phyloP scores from a whole-genome alignment of 1,140 invertebrate species.

The Scaptomyza pallida region DNA sequence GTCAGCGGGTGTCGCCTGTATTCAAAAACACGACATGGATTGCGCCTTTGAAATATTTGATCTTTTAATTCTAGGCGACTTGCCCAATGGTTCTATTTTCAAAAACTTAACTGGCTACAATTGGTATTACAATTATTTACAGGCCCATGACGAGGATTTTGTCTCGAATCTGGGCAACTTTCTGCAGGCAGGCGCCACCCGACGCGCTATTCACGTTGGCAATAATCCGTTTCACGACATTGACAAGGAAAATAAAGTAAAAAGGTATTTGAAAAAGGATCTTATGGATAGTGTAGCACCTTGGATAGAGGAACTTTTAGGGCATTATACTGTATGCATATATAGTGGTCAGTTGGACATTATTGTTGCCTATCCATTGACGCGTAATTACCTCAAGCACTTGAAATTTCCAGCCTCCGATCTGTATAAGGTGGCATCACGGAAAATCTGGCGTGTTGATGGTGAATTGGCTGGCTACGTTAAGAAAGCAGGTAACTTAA shows the following conservation, averaged over 20 bases:
- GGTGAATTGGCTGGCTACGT: slow-evolving; percentile 91
- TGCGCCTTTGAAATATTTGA: slow-evolving; percentile 89
- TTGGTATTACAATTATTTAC: slow-evolving; percentile 91
- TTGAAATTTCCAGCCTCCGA: slow-evolving; percentile 88
- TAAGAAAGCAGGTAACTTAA: slow-evolving; percentile 88
- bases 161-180: slow-evolving; percentile 84
- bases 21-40: slow-evolving; percentile 86
- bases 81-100: slow-evolving; percentile 87
- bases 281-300: slow-evolving; percentile 92
- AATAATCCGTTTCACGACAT: slow-evolving; percentile 87
- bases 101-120: slow-evolving; percentile 90
- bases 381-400: slow-evolving; percentile 88
- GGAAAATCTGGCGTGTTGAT: slow-evolving; percentile 88
- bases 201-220: slow-evolving; percentile 92
- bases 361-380: slow-evolving; percentile 91
- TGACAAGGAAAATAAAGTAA: slow-evolving; percentile 85
- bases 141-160: slow-evolving; percentile 84
- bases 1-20: slow-evolving; percentile 85
- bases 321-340: slow-evolving; percentile 88
- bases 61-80: slow-evolving; percentile 88
- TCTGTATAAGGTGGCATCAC: slow-evolving; percentile 87
- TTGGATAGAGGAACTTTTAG: slow-evolving; percentile 88
- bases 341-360: slow-evolving; percentile 94
- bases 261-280: slow-evolving; percentile 89
- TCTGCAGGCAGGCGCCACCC: slow-evolving; percentile 86